These are phyloP conservation scores for Panthera leo DNA, from an alignment of 2,113 vertebrate genomes.

Conservation along the genomic window DNA sequence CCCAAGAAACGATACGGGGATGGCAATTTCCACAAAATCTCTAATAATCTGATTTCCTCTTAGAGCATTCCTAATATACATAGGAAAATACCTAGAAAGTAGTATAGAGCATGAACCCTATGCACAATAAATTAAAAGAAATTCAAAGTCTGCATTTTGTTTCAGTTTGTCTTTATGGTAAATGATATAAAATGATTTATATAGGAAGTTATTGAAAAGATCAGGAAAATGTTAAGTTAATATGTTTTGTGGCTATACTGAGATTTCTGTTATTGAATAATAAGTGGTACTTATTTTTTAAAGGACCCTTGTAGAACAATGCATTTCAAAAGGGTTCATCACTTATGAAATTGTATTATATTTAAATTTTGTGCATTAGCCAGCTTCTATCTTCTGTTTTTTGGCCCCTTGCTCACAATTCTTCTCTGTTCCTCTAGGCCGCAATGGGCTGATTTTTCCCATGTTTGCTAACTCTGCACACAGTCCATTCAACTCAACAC, in stretches of 20 bases:
- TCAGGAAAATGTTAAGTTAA: background rate
- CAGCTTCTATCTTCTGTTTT: background rate
- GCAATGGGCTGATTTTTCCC: background rate
- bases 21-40: background rate
- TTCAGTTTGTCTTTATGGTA: slow-evolving; percentile 23
- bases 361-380: background rate
- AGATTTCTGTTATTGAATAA: background rate
- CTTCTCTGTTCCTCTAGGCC: background rate
- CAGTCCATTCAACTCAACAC: background rate
- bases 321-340: background rate
- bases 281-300: background rate
- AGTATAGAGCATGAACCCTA: background rate
- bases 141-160: background rate
- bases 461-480: background rate
- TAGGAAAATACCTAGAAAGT: background rate
- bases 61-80: background rate
- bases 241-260: background rate
- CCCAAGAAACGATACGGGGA: background rate
- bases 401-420: background rate
- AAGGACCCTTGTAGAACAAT: background rate
- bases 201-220: slow-evolving; percentile 5
- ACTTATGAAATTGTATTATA: background rate
- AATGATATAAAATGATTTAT: background rate
- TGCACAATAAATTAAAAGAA: background rate
- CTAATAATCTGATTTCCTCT: background rate